A percentile compares a stretch with the other conserved stretches of the same genome.
Evolutionary conservation across 2,888 invertebrate genomes (phyloP).

Genomic region (Glaucopsyche alexis): DNA sequence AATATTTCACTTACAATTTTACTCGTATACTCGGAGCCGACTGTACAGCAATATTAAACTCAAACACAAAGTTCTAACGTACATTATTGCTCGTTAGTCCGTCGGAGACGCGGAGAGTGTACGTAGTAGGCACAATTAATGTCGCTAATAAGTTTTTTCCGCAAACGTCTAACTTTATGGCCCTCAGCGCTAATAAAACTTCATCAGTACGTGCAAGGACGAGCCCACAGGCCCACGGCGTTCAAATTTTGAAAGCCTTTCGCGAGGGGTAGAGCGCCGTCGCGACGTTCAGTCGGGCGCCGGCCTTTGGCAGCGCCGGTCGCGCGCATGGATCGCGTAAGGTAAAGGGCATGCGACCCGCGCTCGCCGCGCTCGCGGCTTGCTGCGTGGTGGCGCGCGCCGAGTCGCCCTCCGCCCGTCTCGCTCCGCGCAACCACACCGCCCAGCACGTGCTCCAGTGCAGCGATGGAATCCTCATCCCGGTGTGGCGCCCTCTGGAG

Average conservation of each 20-base stretch:
- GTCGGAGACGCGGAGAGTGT: slow-evolving; percentile 17
- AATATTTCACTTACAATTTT: neutral
- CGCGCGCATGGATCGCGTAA: slow-evolving; percentile 60
- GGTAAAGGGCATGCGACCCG: slow-evolving; percentile 75
- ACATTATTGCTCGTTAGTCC: slow-evolving; percentile 7
- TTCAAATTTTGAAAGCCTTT: slow-evolving; percentile 40
- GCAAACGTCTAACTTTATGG: slow-evolving; percentile 53
- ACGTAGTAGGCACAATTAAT: slow-evolving; percentile 35
- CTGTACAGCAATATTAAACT: slow-evolving; percentile 1
- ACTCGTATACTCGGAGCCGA: neutral
- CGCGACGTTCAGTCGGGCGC: slow-evolving; percentile 72
- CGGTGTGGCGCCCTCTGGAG: slow-evolving; percentile 92
- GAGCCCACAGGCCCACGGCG: slow-evolving; percentile 27
- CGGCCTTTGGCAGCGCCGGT: slow-evolving; percentile 74
- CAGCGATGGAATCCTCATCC: slow-evolving; percentile 91
- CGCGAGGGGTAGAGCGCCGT: slow-evolving; percentile 43
- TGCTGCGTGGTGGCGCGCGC: slow-evolving; percentile 70
- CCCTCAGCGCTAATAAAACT: slow-evolving; percentile 64
- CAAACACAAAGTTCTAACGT: neutral
- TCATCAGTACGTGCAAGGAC: slow-evolving; percentile 47
- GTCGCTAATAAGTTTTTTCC: slow-evolving; percentile 59
- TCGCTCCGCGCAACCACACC: slow-evolving; percentile 63
- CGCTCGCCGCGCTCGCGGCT: slow-evolving; percentile 74
- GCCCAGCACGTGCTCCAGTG: slow-evolving; percentile 79
- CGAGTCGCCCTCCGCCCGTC: slow-evolving; percentile 63